phyloP scores from a whole-genome alignment of 2,113 vertebrate species.

The Rutilus rutilus region DNA sequence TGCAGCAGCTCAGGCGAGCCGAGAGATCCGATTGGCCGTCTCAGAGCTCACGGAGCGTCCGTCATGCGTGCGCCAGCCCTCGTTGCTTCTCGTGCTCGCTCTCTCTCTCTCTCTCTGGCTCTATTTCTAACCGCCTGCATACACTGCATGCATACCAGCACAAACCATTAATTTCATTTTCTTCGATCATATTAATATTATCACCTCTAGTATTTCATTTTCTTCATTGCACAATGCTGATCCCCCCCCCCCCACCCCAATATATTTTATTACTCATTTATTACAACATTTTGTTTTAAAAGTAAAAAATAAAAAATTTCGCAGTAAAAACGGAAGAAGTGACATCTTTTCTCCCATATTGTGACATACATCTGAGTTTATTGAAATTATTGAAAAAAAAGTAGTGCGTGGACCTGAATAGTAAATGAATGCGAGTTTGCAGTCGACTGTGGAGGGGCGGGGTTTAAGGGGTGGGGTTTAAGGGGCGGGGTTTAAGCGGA shows the following conservation, averaged over 20 bases:
- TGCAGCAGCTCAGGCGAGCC: constrained; percentile 50
- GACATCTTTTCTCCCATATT: too few relatives aligned
- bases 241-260: too few relatives aligned
- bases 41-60: constrained; percentile 59
- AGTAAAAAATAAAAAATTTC: too few relatives aligned
- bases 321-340: too few relatives aligned
- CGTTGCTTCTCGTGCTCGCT: constrained; percentile 25
- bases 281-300: too few relatives aligned
- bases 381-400: too few relatives aligned
- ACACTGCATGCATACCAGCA: constrained; percentile 48
- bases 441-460: too few relatives aligned
- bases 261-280: neutral
- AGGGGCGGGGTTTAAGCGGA: too few relatives aligned
- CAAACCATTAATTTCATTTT: constrained; percentile 15
- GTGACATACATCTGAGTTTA: too few relatives aligned
- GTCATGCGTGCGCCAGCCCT: constrained; percentile 53
- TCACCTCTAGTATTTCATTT: neutral
- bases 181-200: neutral
- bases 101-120: constrained; percentile 7
- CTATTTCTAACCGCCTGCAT: constrained; percentile 49
- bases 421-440: too few relatives aligned
- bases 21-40: constrained; percentile 66
- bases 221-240: neutral
- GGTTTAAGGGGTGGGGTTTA: too few relatives aligned
- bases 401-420: too few relatives aligned